Conservation (phyloP, 2,113 vertebrate species). For the Sminthopsis crassicaudata region DNA sequence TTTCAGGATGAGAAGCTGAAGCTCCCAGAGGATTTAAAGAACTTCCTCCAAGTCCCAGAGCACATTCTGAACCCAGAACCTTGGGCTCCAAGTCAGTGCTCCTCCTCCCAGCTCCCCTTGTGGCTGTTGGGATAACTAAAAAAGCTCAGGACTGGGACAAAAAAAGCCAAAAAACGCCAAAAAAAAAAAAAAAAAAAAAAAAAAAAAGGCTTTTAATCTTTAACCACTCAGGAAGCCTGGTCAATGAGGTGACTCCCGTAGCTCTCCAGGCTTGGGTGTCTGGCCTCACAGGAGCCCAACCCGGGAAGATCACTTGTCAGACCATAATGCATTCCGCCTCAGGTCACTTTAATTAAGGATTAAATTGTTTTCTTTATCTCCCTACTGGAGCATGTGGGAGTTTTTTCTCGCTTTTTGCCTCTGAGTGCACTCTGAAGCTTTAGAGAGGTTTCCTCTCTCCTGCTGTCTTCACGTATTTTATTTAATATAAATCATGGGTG, state of each 20-base stretch:
- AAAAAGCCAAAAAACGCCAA: background rate
- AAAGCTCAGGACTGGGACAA: background rate
- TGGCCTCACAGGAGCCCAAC: background rate
- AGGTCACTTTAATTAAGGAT: background rate
- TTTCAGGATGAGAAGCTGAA: background rate
- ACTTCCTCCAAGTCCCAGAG: background rate
- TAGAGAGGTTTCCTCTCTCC: background rate
- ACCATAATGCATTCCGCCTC: background rate
- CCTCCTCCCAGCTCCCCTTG: background rate
- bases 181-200: too few species aligned
- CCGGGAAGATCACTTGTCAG: background rate
- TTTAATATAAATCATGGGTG: background rate
- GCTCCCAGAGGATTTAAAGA: background rate
- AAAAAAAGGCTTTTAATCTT: background rate
- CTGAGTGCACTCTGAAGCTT: background rate
- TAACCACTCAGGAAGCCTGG: background rate
- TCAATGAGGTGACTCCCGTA: background rate
- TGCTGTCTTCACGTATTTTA: background rate
- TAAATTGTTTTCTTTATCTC: background rate
- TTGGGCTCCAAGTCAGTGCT: background rate
- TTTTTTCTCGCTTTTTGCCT: background rate
- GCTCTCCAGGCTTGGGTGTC: background rate
- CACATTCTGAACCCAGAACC: background rate
- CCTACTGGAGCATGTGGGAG: background rate
- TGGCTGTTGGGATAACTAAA: background rate